Percentiles rank a stretch among this genome's conserved stretches.
These are phyloP conservation scores for Rana temporaria DNA, from an alignment of 2,113 vertebrate species.

Conservation along the genomic window DNA sequence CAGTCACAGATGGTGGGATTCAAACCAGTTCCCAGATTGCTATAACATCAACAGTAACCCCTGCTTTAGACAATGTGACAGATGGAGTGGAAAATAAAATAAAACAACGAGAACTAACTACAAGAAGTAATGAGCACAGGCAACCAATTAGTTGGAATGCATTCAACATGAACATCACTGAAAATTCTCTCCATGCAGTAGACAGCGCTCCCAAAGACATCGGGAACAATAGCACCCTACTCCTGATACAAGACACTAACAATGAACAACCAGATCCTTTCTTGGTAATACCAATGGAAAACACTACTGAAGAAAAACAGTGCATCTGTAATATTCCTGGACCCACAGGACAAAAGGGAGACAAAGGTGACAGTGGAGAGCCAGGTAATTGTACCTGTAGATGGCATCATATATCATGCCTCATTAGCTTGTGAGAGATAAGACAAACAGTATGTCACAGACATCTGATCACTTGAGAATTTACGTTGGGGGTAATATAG, in stretches of 20 bases:
- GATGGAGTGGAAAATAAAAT: conserved; percentile 60
- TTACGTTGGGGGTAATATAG: neutral
- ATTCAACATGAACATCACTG: conserved; percentile 41
- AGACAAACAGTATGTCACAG: conserved; percentile 25
- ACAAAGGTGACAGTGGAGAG: conserved; percentile 61
- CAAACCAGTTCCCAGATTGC: conserved; percentile 21
- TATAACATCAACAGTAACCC: conserved; percentile 15
- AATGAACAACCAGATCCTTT: conserved; percentile 59
- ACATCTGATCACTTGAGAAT: conserved; percentile 30
- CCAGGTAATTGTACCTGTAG: conserved; percentile 64
- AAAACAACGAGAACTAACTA: conserved; percentile 44
- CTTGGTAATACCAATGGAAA: conserved; percentile 62
- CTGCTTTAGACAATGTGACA: conserved; percentile 50
- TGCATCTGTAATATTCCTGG: conserved; percentile 59
- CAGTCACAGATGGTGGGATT: conserved; percentile 55
- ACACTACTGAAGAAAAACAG: conserved; percentile 58
- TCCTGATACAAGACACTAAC: conserved; percentile 20
- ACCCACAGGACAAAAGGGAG: conserved; percentile 61
- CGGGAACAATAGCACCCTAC: conserved; percentile 31
- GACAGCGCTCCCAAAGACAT: neutral
- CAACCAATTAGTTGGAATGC: conserved; percentile 59
- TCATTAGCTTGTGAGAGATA: conserved; percentile 35
- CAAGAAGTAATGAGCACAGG: conserved; percentile 42
- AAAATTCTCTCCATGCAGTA: conserved; percentile 32
- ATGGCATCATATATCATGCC: conserved; percentile 46